Conservation (phyloP, 1,140 invertebrate genomes). For the Piezodorus guildinii region DNA sequence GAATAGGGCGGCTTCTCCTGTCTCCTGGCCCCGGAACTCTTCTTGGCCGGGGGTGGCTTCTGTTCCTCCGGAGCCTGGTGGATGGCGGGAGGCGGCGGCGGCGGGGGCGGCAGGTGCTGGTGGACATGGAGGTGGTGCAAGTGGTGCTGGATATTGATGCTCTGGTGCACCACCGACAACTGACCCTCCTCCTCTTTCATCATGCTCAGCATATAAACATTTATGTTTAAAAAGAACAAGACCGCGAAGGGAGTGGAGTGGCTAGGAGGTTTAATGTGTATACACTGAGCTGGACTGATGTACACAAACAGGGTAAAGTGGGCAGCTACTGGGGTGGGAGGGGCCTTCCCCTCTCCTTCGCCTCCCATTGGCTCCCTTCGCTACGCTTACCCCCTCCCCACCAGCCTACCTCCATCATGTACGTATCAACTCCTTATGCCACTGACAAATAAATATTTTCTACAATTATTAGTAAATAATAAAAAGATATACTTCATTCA, state of each 20-base stretch:
- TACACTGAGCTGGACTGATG: slow-evolving; percentile 7
- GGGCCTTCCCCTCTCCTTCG: not conserved
- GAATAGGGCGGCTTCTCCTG: slow-evolving; percentile 94
- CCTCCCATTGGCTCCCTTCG: not conserved
- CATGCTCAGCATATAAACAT: slow-evolving; percentile 17
- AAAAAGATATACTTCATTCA: no score
- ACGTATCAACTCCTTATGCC: no score
- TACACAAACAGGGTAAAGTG: not conserved
- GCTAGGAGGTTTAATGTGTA: not conserved
- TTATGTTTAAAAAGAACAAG: slow-evolving; percentile 18
- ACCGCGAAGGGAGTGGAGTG: not conserved
- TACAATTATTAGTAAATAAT: no score
- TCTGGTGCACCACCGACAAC: slow-evolving; percentile 37
- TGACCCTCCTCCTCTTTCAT: slow-evolving; percentile 42
- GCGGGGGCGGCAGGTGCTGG: slow-evolving; percentile 12
- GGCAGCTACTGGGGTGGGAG: not conserved
- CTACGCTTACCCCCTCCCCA: not conserved
- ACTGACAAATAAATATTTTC: no score
- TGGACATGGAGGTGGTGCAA: slow-evolving; percentile 23
- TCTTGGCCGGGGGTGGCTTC: slow-evolving; percentile 12
- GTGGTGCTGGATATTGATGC: slow-evolving; percentile 24
- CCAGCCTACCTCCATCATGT: no score
- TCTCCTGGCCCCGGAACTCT: slow-evolving; percentile 44
- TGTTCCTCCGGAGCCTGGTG: not conserved
- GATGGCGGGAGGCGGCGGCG: not conserved